Evolutionary conservation across 2,888 invertebrate species (phyloP), one percentile per base, ranked within the genome.

Genomic region (Chalcosyrphus nemorum): DNA sequence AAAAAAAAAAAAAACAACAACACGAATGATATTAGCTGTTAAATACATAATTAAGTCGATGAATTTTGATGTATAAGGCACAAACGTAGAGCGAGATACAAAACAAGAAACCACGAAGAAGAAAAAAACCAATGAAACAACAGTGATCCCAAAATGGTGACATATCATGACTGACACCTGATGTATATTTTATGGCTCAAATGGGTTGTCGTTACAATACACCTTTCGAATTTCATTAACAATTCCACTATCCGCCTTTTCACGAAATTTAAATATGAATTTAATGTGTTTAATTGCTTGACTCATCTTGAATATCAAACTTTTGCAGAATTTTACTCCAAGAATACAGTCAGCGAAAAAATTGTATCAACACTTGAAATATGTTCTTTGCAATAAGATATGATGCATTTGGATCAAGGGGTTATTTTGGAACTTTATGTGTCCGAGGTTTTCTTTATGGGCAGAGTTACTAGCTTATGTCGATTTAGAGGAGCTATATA

Each of bases 81-180:
- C 52, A 61, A 57, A 41, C 54, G 63, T 63, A 50, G 63, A 72
- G 50, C 56, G 52, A 70, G 76, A 65, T 43, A 56, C 66, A 45
- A 61, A 66, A 38, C 66, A 29, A 45, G 50, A 57, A 66, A 54
- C 27, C 57, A 66, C 41, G 72, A 71, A 65, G 71, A 81, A 54
- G 15, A 75, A 47, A 38, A 59, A 61, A 63, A 19, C 52, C 13
- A 61, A 61, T 9, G 15, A 43, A 7, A 45, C 29, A 50, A 21
- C 52, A 61, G 65, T 77, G 65, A 57, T 63, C 81, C 82, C 77
- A 68, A 82, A 74, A 77, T 74, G 82, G 82, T 72, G 77, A 78
- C 77, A 77, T 77, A 82, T 82, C 77, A 82, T 72, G 66, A 77
- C 41, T 82, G 84, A 84, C 84, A 84, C 84, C 84, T 84, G 84